Conservation (phyloP, 2,113 vertebrate genomes). For the Perca fluviatilis region DNA sequence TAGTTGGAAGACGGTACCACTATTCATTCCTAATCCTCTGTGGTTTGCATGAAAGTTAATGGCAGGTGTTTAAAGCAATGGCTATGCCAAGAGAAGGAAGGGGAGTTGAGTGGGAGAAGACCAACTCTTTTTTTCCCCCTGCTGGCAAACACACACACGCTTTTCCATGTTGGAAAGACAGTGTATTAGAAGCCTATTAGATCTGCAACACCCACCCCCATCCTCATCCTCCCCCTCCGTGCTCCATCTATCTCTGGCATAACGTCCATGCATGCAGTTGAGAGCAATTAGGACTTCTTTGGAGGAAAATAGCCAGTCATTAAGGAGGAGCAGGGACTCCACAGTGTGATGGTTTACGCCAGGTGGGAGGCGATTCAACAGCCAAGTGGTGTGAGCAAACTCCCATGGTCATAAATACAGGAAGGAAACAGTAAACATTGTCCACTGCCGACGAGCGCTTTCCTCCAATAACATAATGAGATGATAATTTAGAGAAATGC, state of each 20-base stretch:
- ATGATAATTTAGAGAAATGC: conserved; percentile 62
- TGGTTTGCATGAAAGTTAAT: conserved; percentile 71
- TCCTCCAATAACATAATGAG: conserved; percentile 52
- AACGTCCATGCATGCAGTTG: conserved; percentile 54
- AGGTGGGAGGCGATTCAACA: conserved; percentile 71
- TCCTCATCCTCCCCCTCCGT: conserved; percentile 18
- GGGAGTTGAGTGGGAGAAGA: conserved; percentile 47
- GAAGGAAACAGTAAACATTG: conserved; percentile 66
- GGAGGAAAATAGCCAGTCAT: conserved; percentile 68
- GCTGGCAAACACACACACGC: conserved; percentile 55
- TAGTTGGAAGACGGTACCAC: conserved; percentile 52
- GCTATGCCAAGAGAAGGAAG: conserved; percentile 43
- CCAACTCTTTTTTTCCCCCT: conserved; percentile 16
- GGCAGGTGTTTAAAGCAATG: conserved; percentile 43
- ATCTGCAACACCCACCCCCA: conserved; percentile 32
- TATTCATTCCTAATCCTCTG: conserved; percentile 69
- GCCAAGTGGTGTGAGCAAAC: conserved; percentile 68
- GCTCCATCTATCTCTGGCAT: conserved; percentile 48
- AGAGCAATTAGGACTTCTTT: conserved; percentile 74
- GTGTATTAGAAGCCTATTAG: conserved; percentile 42
- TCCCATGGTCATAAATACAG: conserved; percentile 68
- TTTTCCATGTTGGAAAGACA: conserved; percentile 45
- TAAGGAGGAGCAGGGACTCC: conserved; percentile 65
- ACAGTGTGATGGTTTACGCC: conserved; percentile 62
- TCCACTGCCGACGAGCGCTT: conserved; percentile 44